phyloP scores from a whole-genome alignment of 2,888 invertebrate genomes.

The Dilophus febrilis region DNA sequence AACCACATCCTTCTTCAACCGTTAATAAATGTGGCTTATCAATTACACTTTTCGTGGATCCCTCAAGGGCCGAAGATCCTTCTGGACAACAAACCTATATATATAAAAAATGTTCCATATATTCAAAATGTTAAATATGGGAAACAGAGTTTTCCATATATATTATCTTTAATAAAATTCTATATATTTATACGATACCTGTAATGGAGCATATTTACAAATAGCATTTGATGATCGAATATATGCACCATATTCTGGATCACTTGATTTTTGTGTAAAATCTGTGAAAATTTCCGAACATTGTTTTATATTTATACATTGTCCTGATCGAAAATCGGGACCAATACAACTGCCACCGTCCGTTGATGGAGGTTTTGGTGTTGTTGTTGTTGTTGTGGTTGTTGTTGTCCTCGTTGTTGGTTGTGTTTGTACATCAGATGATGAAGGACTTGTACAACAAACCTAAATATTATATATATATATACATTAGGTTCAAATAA shows the following conservation, averaged over 20 bases:
- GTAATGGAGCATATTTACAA: constrained; percentile 5
- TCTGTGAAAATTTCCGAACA: constrained; percentile 5
- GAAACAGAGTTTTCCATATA: no score
- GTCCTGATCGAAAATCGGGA: not conserved
- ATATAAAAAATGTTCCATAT: not conserved
- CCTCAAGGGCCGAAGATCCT: not conserved
- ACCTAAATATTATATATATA: not conserved
- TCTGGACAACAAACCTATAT: constrained; percentile 6
- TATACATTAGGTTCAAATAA: not conserved
- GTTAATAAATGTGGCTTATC: constrained; percentile 19
- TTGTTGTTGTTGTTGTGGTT: constrained; percentile 13
- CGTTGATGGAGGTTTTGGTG: constrained; percentile 4
- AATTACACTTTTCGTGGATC: no score
- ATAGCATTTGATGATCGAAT: constrained; percentile 7
- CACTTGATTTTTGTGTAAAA: constrained; percentile 5
- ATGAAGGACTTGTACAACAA: not conserved
- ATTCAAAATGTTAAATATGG: no score
- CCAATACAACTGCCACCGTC: not conserved
- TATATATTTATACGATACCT: not conserved
- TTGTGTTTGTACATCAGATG: not conserved
- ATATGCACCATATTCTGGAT: constrained; percentile 5
- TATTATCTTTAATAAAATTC: not conserved
- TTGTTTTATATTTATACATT: constrained; percentile 3
- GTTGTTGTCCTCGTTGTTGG: not conserved
- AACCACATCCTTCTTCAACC: constrained; percentile 41